phyloP scores from a whole-genome alignment of 2,888 invertebrate genomes.

The Noctua pronuba region DNA sequence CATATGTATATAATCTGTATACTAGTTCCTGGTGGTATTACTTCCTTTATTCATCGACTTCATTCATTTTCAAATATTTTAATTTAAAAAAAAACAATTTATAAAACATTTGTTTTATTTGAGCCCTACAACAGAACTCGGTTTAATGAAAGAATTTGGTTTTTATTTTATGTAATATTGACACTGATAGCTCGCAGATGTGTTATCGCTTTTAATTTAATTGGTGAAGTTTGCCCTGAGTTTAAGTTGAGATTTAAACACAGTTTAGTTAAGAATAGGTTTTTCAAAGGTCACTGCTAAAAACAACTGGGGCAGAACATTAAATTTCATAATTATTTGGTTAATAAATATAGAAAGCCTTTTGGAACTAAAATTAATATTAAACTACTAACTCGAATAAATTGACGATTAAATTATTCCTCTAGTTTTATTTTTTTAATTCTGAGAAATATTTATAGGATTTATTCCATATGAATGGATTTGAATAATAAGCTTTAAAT shows the following conservation, averaged over 20 bases:
- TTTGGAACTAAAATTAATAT: too few species aligned
- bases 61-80: not conserved
- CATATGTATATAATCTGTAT: not conserved
- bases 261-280: not conserved
- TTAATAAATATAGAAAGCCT: not conserved
- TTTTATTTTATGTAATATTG: too few species aligned
- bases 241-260: not conserved
- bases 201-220: not conserved
- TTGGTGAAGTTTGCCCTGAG: not conserved
- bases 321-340: not conserved
- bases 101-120: too few species aligned
- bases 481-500: not conserved
- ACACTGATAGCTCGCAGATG: too few species aligned
- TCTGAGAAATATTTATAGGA: not conserved
- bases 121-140: too few species aligned
- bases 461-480: not conserved
- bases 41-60: not conserved
- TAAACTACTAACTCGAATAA: too few species aligned
- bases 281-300: too few species aligned
- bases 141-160: not conserved
- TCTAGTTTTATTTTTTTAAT: not conserved
- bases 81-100: too few species aligned
- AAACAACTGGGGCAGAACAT: not conserved
- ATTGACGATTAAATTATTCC: not conserved
- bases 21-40: too few species aligned